Percentiles rank a stretch among this genome's conserved stretches.
These are phyloP conservation scores for Antechinus flavipes DNA, from an alignment of 2,113 vertebrate species.

Conservation along the genomic window DNA sequence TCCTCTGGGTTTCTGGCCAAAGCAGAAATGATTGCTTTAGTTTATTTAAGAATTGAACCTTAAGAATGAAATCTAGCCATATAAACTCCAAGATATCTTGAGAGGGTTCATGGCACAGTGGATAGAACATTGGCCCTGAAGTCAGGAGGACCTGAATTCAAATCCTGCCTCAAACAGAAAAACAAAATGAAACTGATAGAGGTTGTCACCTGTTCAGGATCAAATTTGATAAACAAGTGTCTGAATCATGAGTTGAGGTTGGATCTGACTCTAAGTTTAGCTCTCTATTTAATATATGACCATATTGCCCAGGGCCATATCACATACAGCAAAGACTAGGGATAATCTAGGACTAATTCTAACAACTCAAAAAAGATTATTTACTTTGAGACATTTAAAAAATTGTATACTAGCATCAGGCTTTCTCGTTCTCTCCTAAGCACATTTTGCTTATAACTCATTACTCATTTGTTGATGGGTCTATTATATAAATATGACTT, in stretches of 20 bases:
- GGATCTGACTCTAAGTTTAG: neutral
- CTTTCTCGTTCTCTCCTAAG: neutral
- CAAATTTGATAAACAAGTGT: neutral
- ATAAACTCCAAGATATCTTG: too few relatives aligned
- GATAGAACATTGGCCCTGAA: too few relatives aligned
- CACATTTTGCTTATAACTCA: neutral
- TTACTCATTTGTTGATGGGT: neutral
- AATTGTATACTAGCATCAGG: neutral
- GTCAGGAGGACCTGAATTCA: too few relatives aligned
- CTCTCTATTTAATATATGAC: neutral
- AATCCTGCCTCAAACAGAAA: neutral
- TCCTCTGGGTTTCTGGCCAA: too few relatives aligned
- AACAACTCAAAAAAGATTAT: neutral
- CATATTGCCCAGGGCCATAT: neutral
- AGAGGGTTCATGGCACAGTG: too few relatives aligned
- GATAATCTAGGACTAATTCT: neutral
- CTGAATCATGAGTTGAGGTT: neutral
- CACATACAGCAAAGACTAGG: slow-evolving; percentile 30
- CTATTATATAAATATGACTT: neutral
- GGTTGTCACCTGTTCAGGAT: neutral
- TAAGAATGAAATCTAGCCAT: too few relatives aligned
- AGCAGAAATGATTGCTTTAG: too few relatives aligned
- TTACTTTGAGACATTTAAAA: neutral
- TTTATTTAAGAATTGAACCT: too few relatives aligned
- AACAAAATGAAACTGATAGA: neutral